Percentiles rank a stretch among this genome's conserved stretches.
phyloP scores from a whole-genome alignment of 2,888 invertebrate genomes.

The Trimorus sp. region DNA sequence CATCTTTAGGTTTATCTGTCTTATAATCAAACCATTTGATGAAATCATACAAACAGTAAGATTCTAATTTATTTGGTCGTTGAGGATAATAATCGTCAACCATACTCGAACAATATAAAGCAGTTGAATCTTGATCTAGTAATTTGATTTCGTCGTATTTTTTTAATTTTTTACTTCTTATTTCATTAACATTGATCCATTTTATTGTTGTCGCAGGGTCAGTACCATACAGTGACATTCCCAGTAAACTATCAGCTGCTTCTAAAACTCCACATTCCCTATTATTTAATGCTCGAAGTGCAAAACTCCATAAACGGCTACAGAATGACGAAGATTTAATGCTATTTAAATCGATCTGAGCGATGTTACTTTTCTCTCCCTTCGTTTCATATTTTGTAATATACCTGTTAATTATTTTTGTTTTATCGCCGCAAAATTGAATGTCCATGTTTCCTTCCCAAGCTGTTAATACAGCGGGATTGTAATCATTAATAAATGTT shows the following conservation, averaged over 20 bases:
- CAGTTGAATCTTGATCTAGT: conserved; percentile 64
- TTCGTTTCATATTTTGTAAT: conserved; percentile 70
- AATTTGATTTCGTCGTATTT: conserved; percentile 35
- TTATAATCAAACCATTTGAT: neutral
- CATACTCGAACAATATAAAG: conserved; percentile 69
- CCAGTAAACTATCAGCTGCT: conserved; percentile 73
- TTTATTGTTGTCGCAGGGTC: conserved; percentile 73
- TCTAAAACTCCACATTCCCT: conserved; percentile 1
- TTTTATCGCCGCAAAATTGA: no score
- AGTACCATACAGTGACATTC: conserved; percentile 73
- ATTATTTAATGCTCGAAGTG: conserved; percentile 15
- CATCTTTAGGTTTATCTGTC: no score
- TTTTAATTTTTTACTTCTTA: conserved; percentile 30
- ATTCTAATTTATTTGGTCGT: no score
- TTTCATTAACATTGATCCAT: conserved; percentile 72
- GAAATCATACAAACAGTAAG: conserved; percentile 62
- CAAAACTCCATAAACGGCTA: neutral
- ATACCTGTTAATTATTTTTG: neutral
- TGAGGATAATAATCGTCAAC: neutral
- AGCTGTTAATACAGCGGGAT: neutral
- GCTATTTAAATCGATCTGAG: conserved; percentile 62
- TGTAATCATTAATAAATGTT: conserved; percentile 37
- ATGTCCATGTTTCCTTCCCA: neutral
- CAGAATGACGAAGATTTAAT: neutral
- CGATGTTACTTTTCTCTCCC: conserved; percentile 69